phyloP scores from a whole-genome alignment of 2,888 invertebrate species.

The Nomada goodeniana region DNA sequence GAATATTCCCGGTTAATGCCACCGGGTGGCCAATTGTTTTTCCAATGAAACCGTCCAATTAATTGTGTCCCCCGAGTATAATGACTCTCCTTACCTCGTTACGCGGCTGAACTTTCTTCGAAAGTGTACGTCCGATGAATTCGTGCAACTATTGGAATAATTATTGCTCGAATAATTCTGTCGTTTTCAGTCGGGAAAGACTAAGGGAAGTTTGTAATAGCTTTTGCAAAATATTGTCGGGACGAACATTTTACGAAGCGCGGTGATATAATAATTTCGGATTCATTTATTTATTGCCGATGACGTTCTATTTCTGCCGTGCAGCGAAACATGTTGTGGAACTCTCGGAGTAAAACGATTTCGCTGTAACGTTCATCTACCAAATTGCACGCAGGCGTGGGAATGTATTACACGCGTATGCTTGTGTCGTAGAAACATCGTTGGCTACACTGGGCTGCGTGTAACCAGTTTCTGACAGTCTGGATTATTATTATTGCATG shows the following conservation, averaged over 20 bases:
- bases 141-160: background rate
- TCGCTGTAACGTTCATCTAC: background rate
- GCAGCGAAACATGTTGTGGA: too few relatives aligned
- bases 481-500: slow-evolving; percentile 1
- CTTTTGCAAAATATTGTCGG: too few relatives aligned
- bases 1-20: slow-evolving; percentile 32
- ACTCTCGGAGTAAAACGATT: background rate
- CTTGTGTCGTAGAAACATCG: slow-evolving; percentile 31
- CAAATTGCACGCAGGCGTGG: too few relatives aligned
- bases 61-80: background rate
- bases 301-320: too few relatives aligned
- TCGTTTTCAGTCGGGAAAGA: background rate
- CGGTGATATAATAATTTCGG: too few relatives aligned
- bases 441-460: slow-evolving; percentile 22
- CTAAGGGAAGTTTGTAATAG: too few relatives aligned
- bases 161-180: background rate
- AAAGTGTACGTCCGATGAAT: background rate
- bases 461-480: background rate
- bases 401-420: background rate
- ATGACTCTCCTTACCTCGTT: background rate
- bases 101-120: background rate
- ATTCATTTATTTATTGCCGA: too few relatives aligned
- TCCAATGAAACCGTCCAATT: background rate
- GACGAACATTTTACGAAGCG: too few relatives aligned
- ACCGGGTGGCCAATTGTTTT: slow-evolving; percentile 29